Base-by-base conservation (phyloP, 2,888 invertebrate genomes). In the Ptycholaimellus sp. region DNA sequence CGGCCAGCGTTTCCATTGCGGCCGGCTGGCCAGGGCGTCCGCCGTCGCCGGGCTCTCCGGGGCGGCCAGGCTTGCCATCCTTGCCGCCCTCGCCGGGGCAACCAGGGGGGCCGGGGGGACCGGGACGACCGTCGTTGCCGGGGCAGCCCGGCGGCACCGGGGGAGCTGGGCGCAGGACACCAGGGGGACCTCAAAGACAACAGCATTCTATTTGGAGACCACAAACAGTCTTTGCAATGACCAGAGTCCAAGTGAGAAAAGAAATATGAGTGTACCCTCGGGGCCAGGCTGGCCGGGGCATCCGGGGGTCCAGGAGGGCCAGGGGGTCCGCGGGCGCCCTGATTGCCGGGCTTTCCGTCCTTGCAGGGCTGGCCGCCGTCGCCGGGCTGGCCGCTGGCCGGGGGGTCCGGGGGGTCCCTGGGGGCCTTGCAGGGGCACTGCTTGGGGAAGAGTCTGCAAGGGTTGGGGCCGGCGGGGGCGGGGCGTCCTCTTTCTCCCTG, bases 1-100 rank as follows among this genome's bases (percentile, higher is more conserved):
- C n/a, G n/a, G n/a, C n/a, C n/a, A n/a, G n/a, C n/a, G n/a, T n/a
- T n/a, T n/a, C n/a, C n/a, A n/a, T n/a, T n/a, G n/a, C n/a, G n/a
- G n/a, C n/a, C n/a, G n/a, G n/a, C n/a, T n/a, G n/a, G n/a, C n/a
- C n/a, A n/a, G n/a, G n/a, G n/a, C n/a, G n/a, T n/a, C n/a, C n/a
- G n/a, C n/a, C n/a, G n/a, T n/a, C n/a, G n/a, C n/a, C n/a, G n/a
- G n/a, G n/a, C n/a, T n/a, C n/a, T n/a, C n/a, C n/a, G n/a, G n/a
- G 44, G 20, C 36, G 44, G 28, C 48, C 53, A 2, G 27, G 18
- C 9, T 2, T n/a, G 11, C 41, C 41, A 14, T 32, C 33, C 21
- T 30, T 28, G 17, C 41, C 41, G 30, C 21, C 11, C 13, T 36
- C 36, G 19, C 39, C 41, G 13, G 9, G 20, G 33, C 37, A 37